Percentiles rank a stretch among this genome's conserved stretches.
Evolutionary conservation across 2,888 invertebrate genomes (phyloP).

Genomic region (Rhimphoctona megacephalus): DNA sequence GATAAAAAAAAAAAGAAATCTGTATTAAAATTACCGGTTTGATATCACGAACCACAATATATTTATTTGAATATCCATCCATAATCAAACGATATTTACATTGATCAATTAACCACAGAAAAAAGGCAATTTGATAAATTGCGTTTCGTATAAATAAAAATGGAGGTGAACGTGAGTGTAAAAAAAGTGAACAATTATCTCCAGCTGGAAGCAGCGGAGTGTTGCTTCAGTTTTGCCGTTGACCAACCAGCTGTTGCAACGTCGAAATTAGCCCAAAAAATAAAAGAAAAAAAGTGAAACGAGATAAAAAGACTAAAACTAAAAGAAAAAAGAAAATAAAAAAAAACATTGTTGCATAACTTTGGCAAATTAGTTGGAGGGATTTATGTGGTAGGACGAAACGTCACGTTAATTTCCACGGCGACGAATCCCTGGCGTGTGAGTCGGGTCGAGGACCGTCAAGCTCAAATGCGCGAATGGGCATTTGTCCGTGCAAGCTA

Average conservation of each 20-base stretch:
- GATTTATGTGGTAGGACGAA: conserved; percentile 66
- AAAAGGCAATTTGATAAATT: not conserved
- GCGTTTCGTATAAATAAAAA: not conserved
- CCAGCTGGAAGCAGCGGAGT: not conserved
- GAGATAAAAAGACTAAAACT: not conserved
- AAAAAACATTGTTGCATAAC: conserved; percentile 56
- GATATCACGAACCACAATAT: not conserved
- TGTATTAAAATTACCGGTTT: not conserved
- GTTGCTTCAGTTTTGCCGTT: conserved; percentile 45
- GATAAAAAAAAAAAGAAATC: not conserved
- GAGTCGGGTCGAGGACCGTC: conserved; percentile 42
- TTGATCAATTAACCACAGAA: not conserved
- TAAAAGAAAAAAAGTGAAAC: not conserved
- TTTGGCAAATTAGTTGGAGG: conserved; percentile 69
- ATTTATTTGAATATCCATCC: not conserved
- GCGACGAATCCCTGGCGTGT: conserved; percentile 56
- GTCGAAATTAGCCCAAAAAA: conserved; percentile 64
- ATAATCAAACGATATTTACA: not conserved
- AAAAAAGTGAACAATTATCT: conserved; percentile 21
- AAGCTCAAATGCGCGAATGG: conserved; percentile 55
- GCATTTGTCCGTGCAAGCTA: conserved; percentile 59
- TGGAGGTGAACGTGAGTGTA: not conserved
- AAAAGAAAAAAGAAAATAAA: not conserved
- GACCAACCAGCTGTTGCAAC: conserved; percentile 72
- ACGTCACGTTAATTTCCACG: conserved; percentile 64